Evolutionary conservation across 1,140 invertebrate genomes (phyloP).

Genomic region (Panulirus ornatus): DNA sequence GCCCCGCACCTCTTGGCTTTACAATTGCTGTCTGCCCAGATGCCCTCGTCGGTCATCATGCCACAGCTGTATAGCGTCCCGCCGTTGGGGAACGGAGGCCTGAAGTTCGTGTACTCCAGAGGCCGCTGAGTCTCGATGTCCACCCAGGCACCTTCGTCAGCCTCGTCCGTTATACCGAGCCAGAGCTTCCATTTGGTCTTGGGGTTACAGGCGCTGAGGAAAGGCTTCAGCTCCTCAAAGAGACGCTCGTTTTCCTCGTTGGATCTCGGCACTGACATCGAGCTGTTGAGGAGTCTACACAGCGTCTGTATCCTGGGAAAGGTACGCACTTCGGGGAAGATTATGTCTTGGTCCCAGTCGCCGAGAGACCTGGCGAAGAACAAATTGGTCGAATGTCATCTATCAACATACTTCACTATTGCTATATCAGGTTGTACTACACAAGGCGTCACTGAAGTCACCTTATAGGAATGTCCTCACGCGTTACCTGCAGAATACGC

Average conservation of each 20-base stretch:
- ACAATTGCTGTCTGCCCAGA: constrained; percentile 23
- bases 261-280: constrained; percentile 4
- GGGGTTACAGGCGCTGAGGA: neutral
- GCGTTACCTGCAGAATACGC: constrained; percentile 40
- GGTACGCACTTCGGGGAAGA: neutral
- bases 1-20: neutral
- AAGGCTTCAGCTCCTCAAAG: neutral
- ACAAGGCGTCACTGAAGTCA: no score
- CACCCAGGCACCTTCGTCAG: constrained; percentile 19
- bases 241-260: neutral
- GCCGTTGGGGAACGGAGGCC: neutral
- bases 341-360: no score
- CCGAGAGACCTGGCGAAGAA: no score
- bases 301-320: neutral
- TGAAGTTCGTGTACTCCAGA: constrained; percentile 4
- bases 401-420: no score
- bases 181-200: constrained; percentile 30
- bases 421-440: no score
- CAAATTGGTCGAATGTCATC: no score
- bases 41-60: neutral
- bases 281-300: constrained; percentile 17
- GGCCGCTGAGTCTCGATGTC: neutral
- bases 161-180: constrained; percentile 42
- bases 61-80: constrained; percentile 20
- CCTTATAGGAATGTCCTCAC: neutral